Evolutionary conservation across 2,888 invertebrate species (phyloP), one percentile per base, ranked within the genome.

Genomic region (Homarus gammarus): DNA sequence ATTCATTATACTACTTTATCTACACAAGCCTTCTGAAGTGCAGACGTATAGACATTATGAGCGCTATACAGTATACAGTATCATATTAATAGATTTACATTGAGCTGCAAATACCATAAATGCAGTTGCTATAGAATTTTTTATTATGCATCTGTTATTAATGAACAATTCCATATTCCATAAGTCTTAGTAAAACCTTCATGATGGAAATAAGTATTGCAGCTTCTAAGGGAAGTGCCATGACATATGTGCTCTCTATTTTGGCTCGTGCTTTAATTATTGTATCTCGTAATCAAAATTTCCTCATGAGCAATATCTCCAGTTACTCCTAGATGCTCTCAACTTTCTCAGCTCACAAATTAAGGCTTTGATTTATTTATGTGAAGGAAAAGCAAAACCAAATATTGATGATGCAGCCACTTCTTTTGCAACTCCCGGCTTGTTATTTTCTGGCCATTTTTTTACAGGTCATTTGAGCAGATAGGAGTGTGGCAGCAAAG

Each of bases 211-310:
- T 27, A 27, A 27, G 27, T 64, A 31, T 27, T n/a, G 12, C 27
- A 64, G 31, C 64, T 27, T 27, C 27, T 8, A 5, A 27, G 64
- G 64, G 27, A n/a, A 64, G 27, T 64, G 64, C 64, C 64, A 64
- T 27, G n/a, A 27, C 27, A 22, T 64, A 22, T 64, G 64, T 27
- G 27, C 2, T 5, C 27, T 27, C n/a, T 64, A 64, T 27, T 64
- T 64, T 64, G 64, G 64, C 64, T 27, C 10, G 27, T 64, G 64
- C 64, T 64, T 64, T 64, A 64, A 64, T n/a, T n/a, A n/a, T n/a
- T n/a, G 27, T 27, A 64, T n/a, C 64, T 27, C 27, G 27, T 64
- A 64, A 64, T 22, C 3, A 12, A 15, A 64, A 64, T n/a, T 64
- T 64, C 8, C 27, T 64, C 10, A 27, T 3, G 8, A 64, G 15